Evolutionary conservation across 2,888 invertebrate species (phyloP).

Genomic region (Morpho achilles): DNA sequence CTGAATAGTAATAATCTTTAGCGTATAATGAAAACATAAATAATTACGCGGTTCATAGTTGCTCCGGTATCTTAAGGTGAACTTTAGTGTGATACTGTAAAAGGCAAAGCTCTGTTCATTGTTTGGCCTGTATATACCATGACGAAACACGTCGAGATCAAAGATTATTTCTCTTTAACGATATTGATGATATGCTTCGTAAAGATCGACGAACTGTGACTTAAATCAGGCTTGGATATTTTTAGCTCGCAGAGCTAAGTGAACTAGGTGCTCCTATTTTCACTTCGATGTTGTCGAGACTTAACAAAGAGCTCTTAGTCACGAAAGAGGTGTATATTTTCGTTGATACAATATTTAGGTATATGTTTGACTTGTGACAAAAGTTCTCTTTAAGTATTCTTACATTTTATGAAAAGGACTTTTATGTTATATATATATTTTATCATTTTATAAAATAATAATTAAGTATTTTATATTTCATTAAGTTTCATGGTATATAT

Average conservation of each 20-base stretch:
- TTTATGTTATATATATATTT: no score
- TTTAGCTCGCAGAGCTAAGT: constrained; percentile 34
- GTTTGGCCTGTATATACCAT: constrained; percentile 28
- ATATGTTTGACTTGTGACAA: no score
- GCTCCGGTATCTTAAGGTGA: constrained; percentile 1
- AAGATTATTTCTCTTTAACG: constrained; percentile 54
- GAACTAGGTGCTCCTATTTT: constrained; percentile 33
- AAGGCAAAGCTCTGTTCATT: constrained; percentile 26
- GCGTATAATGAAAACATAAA: neutral
- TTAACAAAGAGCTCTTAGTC: constrained; percentile 15
- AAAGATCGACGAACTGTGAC: constrained; percentile 32
- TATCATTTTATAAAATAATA: no score
- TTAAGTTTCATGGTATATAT: no score
- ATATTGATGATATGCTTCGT: constrained; percentile 50
- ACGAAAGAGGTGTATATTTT: constrained; percentile 13
- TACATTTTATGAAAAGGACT: no score
- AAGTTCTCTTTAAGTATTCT: no score
- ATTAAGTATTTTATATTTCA: no score
- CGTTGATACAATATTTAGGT: neutral
- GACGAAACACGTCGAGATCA: constrained; percentile 45
- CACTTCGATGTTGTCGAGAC: constrained; percentile 24
- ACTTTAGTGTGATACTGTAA: constrained; percentile 13
- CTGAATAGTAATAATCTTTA: no score
- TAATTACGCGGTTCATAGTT: neutral
- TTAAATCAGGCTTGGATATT: constrained; percentile 33